Evolutionary conservation across 2,113 vertebrate genomes (phyloP).

Genomic region (Eurypyga helias): DNA sequence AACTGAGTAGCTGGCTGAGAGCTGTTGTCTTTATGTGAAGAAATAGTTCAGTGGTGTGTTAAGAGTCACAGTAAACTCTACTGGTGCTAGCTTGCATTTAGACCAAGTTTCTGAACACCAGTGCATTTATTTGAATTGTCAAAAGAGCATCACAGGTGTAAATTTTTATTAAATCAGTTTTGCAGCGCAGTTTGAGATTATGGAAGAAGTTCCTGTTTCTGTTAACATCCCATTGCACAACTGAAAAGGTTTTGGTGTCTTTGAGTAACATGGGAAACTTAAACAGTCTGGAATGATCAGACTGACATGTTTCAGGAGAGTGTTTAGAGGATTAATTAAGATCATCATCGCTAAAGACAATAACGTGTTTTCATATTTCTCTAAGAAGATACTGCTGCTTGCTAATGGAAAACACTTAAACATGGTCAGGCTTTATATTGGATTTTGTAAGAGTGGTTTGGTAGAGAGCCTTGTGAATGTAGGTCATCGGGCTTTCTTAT

Average conservation of each 20-base stretch:
- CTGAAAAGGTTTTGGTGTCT: neutral
- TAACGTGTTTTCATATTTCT: slow-evolving; percentile 53
- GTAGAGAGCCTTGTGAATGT: slow-evolving; percentile 52
- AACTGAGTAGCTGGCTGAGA: neutral
- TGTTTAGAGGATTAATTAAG: slow-evolving; percentile 49
- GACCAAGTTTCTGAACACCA: neutral
- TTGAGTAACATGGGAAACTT: neutral
- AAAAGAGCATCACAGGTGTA: neutral
- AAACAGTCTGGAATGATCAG: neutral
- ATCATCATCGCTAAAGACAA: slow-evolving; percentile 8
- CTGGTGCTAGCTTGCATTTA: neutral
- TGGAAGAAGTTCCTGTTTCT: neutral
- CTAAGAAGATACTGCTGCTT: slow-evolving; percentile 39
- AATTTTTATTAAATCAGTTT: neutral
- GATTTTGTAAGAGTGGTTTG: slow-evolving; percentile 65
- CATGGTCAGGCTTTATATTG: slow-evolving; percentile 49
- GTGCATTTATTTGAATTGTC: neutral
- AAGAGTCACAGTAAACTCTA: neutral
- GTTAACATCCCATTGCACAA: neutral
- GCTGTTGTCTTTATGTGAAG: neutral
- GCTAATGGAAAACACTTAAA: slow-evolving; percentile 54
- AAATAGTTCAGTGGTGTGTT: neutral
- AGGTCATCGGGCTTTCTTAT: slow-evolving; percentile 56
- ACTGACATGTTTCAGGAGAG: neutral
- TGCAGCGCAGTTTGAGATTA: neutral